Evolutionary conservation across 2,797 vertebrate species (phyloP), one percentile per base, ranked within the genome.

Genomic region (Danio jaintianensis): DNA sequence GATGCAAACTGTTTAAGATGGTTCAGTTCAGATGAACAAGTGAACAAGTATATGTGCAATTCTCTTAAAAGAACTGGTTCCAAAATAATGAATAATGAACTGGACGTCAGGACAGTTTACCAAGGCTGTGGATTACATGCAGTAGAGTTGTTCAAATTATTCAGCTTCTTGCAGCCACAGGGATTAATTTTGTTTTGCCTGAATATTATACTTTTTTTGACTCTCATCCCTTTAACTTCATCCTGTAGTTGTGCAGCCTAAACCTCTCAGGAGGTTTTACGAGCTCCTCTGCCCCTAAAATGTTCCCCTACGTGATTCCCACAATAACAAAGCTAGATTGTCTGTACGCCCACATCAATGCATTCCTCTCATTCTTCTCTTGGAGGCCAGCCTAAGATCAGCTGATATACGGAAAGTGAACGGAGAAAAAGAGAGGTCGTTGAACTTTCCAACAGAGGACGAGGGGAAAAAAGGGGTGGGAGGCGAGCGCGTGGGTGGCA

Each of bases 311-410:
- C 15, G 9, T 29, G 56, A 50, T 71, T 79, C 56, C 77, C 77
- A 76, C 69, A 76, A 82, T 80, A 92, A 92, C 89, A 94, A 92
- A 93, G 91, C 91, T 88, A 86, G 91, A 92, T 88, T 91, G 92
- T 93, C 92, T 91, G 70, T 66, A 92, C 93, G 90, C 93, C 93
- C 93, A 95, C 94, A 95, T 94, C 90, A 93, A 91, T 90, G 91
- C 95, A 96, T 96, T 96, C 95, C 93, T 93, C 85, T 89, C 91
- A 95, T 95, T 91, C 94, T 80, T 81, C 89, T 91, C 90, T 64
- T 59, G 40, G 91, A 93, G 93, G 92, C 92, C 93, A 93, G 92
- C 91, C 90, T 91, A 88, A 93, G 93, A 96, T 95, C 94, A 94
- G 93, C 94, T 96, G 95, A 95, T 94, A 78, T 47, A 75, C 40